These are phyloP conservation scores for Anguilla obscura DNA, from an alignment of 2,797 vertebrate species.

Conservation along the genomic window DNA sequence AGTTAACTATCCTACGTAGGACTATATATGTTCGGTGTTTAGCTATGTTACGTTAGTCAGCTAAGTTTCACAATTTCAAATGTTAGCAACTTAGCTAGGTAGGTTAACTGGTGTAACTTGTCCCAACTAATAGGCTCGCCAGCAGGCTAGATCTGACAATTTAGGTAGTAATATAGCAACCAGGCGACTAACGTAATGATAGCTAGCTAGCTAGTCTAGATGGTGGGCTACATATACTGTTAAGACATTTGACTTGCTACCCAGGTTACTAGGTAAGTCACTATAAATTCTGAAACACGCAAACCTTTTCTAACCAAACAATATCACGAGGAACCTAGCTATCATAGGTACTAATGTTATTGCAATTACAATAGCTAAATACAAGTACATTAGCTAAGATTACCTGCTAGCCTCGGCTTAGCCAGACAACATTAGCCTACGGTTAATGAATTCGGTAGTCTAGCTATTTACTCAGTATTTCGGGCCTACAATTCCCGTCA, in stretches of 20 bases:
- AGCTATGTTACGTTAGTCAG: too few species aligned
- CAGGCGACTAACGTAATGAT: not conserved
- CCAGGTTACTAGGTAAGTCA: not conserved
- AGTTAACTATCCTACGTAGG: too few species aligned
- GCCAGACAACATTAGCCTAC: conserved; percentile 39
- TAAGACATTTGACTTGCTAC: not conserved
- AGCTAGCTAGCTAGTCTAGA: not conserved
- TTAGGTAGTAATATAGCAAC: not conserved
- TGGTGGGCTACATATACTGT: not conserved
- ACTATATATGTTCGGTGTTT: too few species aligned
- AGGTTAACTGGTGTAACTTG: too few species aligned
- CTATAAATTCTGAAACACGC: not conserved
- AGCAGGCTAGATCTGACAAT: not conserved
- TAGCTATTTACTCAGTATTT: not conserved
- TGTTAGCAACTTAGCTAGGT: not conserved
- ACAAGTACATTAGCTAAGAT: not conserved
- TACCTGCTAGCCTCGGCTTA: conserved; percentile 41
- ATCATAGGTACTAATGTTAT: not conserved
- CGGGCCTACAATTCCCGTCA: not conserved
- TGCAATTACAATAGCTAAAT: not conserved
- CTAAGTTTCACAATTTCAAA: not conserved
- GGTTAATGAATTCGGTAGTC: not conserved
- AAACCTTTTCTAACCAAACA: not conserved
- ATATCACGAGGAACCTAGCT: not conserved
- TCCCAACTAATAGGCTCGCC: too few species aligned